Evolutionary conservation across 30 jellyfish, hydroid and myxozoan genomes (phyloP), one percentile per base, ranked within the genome.

Genomic region (Clytia hemisphaerica): DNA sequence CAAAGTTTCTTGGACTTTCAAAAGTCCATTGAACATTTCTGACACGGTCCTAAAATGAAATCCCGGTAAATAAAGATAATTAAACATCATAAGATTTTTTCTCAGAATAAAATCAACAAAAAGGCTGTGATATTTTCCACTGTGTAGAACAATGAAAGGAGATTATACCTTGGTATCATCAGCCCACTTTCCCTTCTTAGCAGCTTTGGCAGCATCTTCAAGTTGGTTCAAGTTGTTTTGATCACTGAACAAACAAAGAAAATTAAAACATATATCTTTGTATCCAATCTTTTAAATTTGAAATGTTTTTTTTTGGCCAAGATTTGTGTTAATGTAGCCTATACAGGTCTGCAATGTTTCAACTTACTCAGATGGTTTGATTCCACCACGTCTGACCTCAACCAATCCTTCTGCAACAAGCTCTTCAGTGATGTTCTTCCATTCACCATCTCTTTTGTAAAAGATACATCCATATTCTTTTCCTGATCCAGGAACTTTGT

Each of bases 341-440:
- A 64, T 3, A 45, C 4, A 3, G 49, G 45, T 19, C 44, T n/a
- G n/a, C n/a, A n/a, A n/a, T n/a, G 14, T 14, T 32, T 32, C 15
- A 12, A 40, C 94, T 77, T 60, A 86, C 96, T 86, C 96, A 12
- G 96, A 86, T 35, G 94, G 87, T 33, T 72, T 78, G 50, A 86
- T 86, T 22, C 94, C 96, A 4, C 83, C 92, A 46, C 94, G 83
- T 54, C 94, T 58, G 7, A 86, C 93, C 65, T 78, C 94, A 1
- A 79, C 94, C 71, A 86, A 84, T 9, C 96, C 96, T 67, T 86
- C 96, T 32, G 94, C 83, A 16, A 86, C 96, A n/a, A 86, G 72
- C 44, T 64, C 59, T 49, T 86, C 96, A 19, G 93, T 67, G 7
- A 86, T 46, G 45, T 64, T 86, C 58, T 72, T 22, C 51, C 37